Evolutionary conservation across 1,140 invertebrate species (phyloP).

Genomic region (Trialeurodes vaporariorum): DNA sequence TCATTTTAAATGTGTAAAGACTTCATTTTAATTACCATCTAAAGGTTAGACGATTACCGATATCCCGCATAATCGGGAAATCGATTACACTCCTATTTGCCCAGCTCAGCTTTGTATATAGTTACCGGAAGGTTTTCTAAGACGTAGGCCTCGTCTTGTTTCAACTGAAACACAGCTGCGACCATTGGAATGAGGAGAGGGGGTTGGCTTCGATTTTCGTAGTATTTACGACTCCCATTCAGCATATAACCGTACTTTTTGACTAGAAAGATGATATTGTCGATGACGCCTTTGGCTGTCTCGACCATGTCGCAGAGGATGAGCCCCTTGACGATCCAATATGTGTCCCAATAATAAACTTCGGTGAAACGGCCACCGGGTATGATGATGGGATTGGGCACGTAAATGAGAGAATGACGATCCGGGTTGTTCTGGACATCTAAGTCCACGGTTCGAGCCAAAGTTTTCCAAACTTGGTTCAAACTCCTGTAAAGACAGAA

Average conservation of each 20-base stretch:
- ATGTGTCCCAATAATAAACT: slow-evolving; percentile 83
- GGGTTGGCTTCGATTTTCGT: slow-evolving; percentile 62
- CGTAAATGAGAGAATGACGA: slow-evolving; percentile 56
- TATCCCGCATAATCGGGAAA: no score
- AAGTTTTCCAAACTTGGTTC: slow-evolving; percentile 54
- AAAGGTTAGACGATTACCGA: no score
- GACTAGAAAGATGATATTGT: slow-evolving; percentile 57
- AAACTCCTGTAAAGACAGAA: no score
- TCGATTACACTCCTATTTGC: no score
- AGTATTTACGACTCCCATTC: slow-evolving; percentile 67
- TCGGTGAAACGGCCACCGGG: slow-evolving; percentile 57
- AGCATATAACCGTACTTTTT: slow-evolving; percentile 56
- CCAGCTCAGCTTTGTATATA: no score
- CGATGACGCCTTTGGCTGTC: slow-evolving; percentile 61
- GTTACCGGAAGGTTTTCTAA: slow-evolving; percentile 38
- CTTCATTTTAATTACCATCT: no score
- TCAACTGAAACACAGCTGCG: slow-evolving; percentile 48
- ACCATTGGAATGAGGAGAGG: slow-evolving; percentile 72
- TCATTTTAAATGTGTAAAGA: no score
- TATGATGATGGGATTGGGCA: slow-evolving; percentile 46
- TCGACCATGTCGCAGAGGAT: slow-evolving; percentile 58
- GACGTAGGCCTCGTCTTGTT: slow-evolving; percentile 51
- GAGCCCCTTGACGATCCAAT: slow-evolving; percentile 52
- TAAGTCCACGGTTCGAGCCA: slow-evolving; percentile 52
- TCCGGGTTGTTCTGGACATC: slow-evolving; percentile 48